Conservation (phyloP, 2,113 vertebrate genomes). For the Phylloscopus trochilus region DNA sequence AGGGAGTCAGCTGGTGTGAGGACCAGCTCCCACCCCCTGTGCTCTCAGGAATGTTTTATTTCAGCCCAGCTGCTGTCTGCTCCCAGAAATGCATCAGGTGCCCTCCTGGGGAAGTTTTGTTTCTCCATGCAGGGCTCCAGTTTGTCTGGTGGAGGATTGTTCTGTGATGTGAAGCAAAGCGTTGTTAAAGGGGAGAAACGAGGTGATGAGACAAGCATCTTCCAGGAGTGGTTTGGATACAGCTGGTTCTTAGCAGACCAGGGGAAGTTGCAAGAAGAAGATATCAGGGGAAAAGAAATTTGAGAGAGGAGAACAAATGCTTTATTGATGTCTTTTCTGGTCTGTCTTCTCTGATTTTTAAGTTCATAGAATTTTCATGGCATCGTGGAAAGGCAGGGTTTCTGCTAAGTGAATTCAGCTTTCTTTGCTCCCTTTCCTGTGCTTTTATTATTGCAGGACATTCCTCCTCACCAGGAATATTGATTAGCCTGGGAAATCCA, state of each 20-base stretch:
- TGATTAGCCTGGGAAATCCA: not conserved
- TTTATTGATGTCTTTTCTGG: rapidly evolving
- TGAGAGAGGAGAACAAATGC: not conserved
- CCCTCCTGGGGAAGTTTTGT: not conserved
- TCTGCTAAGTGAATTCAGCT: not conserved
- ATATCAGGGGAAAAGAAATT: not conserved
- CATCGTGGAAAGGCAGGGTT: not conserved
- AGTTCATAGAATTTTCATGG: not conserved
- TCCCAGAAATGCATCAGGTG: not conserved
- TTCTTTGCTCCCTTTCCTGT: not conserved
- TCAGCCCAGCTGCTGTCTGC: not conserved
- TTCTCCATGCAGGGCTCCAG: not conserved
- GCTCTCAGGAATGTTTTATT: not conserved
- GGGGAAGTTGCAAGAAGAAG: not conserved
- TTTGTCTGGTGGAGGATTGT: not conserved
- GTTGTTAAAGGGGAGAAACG: not conserved
- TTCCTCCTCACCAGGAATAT: not conserved
- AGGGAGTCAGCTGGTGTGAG: not conserved
- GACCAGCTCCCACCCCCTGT: not conserved
- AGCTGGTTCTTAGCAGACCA: not conserved
- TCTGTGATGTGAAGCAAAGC: not conserved
- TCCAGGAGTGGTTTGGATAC: not conserved
- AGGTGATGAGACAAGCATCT: not conserved
- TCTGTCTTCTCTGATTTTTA: not conserved
- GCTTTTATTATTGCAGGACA: not conserved